Percentiles rank a stretch among this genome's conserved stretches.
phyloP scores from a whole-genome alignment of 2,113 vertebrate species.

The Trichechus manatus region DNA sequence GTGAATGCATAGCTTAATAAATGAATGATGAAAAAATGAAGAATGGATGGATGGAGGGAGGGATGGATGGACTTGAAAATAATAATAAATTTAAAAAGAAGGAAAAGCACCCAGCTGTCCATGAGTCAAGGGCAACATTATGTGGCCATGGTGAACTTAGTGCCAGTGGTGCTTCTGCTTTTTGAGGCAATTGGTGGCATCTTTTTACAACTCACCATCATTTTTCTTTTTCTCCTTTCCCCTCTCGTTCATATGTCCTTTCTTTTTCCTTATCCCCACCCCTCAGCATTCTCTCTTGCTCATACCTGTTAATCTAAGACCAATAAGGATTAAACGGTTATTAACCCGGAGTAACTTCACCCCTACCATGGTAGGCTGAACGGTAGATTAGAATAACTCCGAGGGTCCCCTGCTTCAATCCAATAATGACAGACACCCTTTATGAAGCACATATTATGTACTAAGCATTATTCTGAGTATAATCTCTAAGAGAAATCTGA shows the following conservation, averaged over 20 bases:
- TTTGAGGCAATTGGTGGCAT: background rate
- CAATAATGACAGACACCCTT: background rate
- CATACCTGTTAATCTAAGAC: background rate
- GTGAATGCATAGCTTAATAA: background rate
- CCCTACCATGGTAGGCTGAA: background rate
- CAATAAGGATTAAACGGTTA: constrained; percentile 24
- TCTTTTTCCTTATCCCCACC: background rate
- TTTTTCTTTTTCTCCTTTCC: background rate
- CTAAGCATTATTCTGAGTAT: background rate
- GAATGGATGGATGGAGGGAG: background rate
- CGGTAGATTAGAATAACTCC: background rate
- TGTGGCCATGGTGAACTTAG: background rate
- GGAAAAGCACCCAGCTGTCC: background rate
- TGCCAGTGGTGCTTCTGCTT: background rate
- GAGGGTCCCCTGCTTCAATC: background rate
- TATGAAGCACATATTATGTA: background rate
- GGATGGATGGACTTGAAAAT: background rate
- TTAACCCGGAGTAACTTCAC: background rate
- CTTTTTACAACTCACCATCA: background rate
- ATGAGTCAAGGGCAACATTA: background rate
- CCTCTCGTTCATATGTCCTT: background rate
- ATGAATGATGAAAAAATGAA: background rate
- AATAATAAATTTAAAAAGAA: background rate
- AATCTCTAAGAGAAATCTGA: background rate
- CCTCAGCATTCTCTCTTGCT: background rate